Base-by-base conservation (phyloP, 2,113 vertebrate species). In the Oncorhynchus kisutch region DNA sequence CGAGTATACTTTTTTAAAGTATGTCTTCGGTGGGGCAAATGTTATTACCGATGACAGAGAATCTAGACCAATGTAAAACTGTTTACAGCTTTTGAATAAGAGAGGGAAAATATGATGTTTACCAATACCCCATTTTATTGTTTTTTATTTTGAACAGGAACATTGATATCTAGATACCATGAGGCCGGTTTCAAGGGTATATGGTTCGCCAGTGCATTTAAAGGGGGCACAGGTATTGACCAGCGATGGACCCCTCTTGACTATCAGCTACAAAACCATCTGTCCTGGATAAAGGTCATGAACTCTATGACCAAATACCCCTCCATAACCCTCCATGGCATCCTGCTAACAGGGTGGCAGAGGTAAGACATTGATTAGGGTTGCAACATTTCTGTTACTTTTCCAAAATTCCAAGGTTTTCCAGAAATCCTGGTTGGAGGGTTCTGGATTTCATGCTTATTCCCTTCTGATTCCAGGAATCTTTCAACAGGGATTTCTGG, bases 201-300 rank as follows among this genome's bases (percentile, higher is more conserved):
- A 27, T 94, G 94, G 94, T 94, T 95, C 0, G 94, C 94, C 31
- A 94, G 94, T 0, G 91, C 94, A 71, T 95, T 95, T 86, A 94
- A 95, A 84, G 94, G 94, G 57, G 91, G 94, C 3, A 92, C 94
- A 0, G 90, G 85, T 1, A 83, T 86, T 0, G 81, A 87, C 0
- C 92, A 94, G 84, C 77, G 45, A 13, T 93, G 91, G 93, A 90
- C 94, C 1, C 93, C 93, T 0, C 73, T 94, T 0, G 60, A 78
- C 70, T 64, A 79, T 59, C 94, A 94, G 86, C 82, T 94, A 73
- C 81, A 91, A 1, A 95, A 95, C 89, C 94, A 95, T 78, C 78
- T 92, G 72, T 81, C 82, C 71, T 95, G 94, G 94, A 85, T 93
- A 60, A 82, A 91, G 75, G 90, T 95, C 72, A 88, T 93, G 8